Conservation (phyloP, 1,140 invertebrate genomes). For the Pseudomyrmex concolor region DNA sequence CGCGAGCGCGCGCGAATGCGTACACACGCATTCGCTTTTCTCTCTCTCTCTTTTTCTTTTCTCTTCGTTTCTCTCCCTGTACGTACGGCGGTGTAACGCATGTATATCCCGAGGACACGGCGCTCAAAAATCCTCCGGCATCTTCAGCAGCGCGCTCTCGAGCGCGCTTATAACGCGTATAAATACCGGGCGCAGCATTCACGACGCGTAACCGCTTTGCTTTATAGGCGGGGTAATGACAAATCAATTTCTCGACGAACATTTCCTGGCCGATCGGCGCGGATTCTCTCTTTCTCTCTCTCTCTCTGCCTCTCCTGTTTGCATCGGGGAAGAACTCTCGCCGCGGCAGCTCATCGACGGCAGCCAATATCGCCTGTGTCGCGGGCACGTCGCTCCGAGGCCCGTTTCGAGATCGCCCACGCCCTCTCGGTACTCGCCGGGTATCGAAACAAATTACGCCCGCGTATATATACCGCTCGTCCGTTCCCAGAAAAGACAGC, state of each 20-base stretch:
- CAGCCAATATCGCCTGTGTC: conserved; percentile 52
- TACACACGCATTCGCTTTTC: conserved; percentile 26
- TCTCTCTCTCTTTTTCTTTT: background rate
- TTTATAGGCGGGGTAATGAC: conserved; percentile 75
- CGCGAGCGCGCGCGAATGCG: conserved; percentile 11
- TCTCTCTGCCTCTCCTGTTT: no score
- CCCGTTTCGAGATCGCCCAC: conserved; percentile 72
- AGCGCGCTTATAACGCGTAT: conserved; percentile 5
- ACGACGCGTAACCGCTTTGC: conserved; percentile 43
- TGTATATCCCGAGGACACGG: conserved; percentile 12
- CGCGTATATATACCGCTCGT: conserved; percentile 49
- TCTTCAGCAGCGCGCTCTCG: conserved; percentile 6
- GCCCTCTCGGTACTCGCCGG: conserved; percentile 35
- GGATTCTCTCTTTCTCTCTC: background rate
- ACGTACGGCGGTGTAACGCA: background rate
- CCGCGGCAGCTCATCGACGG: conserved; percentile 45
- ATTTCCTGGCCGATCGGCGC: conserved; percentile 57
- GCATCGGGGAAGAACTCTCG: background rate
- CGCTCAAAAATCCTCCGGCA: conserved; percentile 48
- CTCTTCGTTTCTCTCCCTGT: background rate
- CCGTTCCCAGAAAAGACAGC: conserved; percentile 56
- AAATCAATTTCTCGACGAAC: conserved; percentile 81
- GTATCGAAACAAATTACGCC: conserved; percentile 73
- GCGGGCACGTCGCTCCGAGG: conserved; percentile 58
- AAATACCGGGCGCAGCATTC: conserved; percentile 40